phyloP scores from a whole-genome alignment of 2,797 vertebrate genomes.

The Falco biarmicus region DNA sequence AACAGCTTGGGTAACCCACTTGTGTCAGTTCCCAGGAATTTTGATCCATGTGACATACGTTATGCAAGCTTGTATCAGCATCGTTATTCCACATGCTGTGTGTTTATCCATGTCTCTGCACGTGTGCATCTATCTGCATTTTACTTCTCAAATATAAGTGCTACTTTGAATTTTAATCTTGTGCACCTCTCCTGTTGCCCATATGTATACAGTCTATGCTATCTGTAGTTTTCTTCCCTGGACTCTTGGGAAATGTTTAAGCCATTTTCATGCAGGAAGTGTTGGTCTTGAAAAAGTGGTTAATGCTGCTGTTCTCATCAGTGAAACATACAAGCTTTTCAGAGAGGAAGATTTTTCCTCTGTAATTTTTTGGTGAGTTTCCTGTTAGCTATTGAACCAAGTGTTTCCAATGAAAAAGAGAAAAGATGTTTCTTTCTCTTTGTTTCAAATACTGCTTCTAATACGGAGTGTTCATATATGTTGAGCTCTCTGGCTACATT shows the following conservation, averaged over 20 bases:
- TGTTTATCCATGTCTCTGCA: neutral
- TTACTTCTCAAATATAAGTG: neutral
- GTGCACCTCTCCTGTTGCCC: neutral
- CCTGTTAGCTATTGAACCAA: neutral
- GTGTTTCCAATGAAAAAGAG: neutral
- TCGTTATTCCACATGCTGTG: neutral
- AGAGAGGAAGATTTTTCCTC: neutral
- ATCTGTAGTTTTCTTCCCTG: neutral
- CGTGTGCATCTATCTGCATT: neutral
- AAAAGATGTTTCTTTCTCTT: neutral
- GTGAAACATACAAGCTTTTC: neutral
- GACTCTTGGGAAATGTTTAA: neutral
- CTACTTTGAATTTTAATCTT: neutral
- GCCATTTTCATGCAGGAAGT: neutral
- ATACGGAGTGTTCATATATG: neutral
- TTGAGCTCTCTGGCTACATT: neutral
- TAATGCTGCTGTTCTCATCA: neutral
- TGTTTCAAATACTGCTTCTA: neutral
- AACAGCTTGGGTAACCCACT: neutral
- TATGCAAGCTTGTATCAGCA: neutral
- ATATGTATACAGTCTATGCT: rapidly evolving
- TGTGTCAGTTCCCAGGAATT: neutral
- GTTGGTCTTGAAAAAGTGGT: neutral
- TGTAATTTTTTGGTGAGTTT: neutral
- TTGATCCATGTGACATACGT: neutral